A percentile compares a stretch with the other conserved stretches of the same genome.
phyloP scores from a whole-genome alignment of 1,140 invertebrate genomes.

The Zaprionus davidi region DNA sequence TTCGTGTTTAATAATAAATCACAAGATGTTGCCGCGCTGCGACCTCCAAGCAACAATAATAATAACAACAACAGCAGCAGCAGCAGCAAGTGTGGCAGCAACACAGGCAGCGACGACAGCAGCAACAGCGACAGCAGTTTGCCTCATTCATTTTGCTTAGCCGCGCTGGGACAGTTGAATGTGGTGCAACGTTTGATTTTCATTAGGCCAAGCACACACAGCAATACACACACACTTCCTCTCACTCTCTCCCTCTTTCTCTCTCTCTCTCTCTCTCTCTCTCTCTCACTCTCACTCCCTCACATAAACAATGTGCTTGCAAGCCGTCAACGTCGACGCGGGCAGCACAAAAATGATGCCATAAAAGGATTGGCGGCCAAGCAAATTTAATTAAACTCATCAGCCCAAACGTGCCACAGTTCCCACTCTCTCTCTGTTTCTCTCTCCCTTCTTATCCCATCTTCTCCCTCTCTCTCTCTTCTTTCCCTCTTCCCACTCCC shows the following conservation, averaged over 20 bases:
- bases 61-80: not conserved
- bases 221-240: conserved; percentile 14
- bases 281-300: conserved; percentile 17
- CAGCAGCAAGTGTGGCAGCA: not conserved
- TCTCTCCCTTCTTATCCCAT: not conserved
- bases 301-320: conserved; percentile 22
- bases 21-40: conserved; percentile 68
- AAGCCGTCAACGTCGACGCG: conserved; percentile 40
- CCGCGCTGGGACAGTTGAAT: conserved; percentile 47
- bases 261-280: not conserved
- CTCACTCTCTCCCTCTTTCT: conserved; percentile 7
- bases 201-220: conserved; percentile 37
- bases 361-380: conserved; percentile 78
- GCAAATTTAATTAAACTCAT: conserved; percentile 82
- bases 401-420: conserved; percentile 38
- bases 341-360: conserved; percentile 64
- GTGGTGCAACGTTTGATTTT: conserved; percentile 68
- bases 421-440: conserved; percentile 9
- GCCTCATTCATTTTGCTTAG: conserved; percentile 46
- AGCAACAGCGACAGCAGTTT: conserved; percentile 4
- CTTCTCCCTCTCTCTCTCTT: not conserved
- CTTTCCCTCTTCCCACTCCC: not conserved
- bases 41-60: conserved; percentile 11
- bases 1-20: conserved; percentile 81
- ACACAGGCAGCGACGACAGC: not conserved